Evolutionary conservation across 1,140 invertebrate species (phyloP).

Genomic region (Drosophila mojavensis): DNA sequence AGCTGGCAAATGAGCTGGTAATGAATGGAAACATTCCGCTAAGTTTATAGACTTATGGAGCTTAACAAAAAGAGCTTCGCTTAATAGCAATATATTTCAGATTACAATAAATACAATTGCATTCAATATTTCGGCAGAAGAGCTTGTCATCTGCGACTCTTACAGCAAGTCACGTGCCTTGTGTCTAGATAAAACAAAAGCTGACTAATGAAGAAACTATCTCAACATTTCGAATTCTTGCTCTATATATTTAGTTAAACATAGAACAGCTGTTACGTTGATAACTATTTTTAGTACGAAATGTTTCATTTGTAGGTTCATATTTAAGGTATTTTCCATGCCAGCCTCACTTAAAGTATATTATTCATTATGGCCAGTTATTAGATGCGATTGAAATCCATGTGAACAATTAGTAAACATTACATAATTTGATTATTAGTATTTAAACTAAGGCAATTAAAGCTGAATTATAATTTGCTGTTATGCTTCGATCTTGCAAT

Average conservation of each 20-base stretch:
- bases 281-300: too few relatives aligned
- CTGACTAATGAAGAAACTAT: neutral
- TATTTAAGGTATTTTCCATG: too few relatives aligned
- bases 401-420: too few relatives aligned
- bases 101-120: too few relatives aligned
- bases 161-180: neutral
- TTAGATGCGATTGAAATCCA: neutral
- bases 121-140: neutral
- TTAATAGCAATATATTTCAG: too few relatives aligned
- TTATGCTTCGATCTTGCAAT: conserved; percentile 15
- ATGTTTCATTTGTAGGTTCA: too few relatives aligned
- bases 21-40: too few relatives aligned
- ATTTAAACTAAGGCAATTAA: conserved; percentile 6
- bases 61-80: too few relatives aligned
- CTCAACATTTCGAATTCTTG: neutral
- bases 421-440: neutral
- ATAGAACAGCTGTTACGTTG: too few relatives aligned
- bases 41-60: too few relatives aligned
- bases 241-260: neutral
- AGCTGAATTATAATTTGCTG: conserved; percentile 4
- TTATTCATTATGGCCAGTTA: neutral
- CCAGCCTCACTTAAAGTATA: too few relatives aligned
- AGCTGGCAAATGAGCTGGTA: too few relatives aligned
- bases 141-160: neutral
- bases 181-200: neutral